Conservation (phyloP, 2,888 invertebrate species). For the Bombylius discolor region DNA sequence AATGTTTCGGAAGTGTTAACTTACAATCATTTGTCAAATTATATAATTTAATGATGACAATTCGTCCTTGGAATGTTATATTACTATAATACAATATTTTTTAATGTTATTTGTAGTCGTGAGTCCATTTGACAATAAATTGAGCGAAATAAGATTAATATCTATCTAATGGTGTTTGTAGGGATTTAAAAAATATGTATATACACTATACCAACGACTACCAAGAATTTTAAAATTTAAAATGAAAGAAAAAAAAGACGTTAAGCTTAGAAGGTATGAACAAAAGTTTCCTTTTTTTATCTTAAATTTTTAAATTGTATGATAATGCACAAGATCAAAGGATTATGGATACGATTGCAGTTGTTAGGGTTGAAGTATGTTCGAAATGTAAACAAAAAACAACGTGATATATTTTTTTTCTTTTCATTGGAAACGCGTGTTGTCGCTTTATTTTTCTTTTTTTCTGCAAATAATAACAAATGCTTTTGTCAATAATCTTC, state of each 20-base stretch:
- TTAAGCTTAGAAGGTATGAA: too few species aligned
- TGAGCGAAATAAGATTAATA: background rate
- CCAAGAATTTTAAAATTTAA: too few species aligned
- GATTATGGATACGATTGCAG: background rate
- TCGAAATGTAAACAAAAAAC: background rate
- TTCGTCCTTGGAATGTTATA: too few species aligned
- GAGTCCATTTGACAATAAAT: background rate
- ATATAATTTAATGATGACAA: background rate
- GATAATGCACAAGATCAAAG: background rate
- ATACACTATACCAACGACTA: too few species aligned
- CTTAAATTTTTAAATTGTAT: background rate
- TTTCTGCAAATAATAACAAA: background rate
- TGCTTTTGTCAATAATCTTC: background rate
- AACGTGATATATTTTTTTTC: background rate
- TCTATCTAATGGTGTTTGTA: too few species aligned
- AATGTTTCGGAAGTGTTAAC: conserved; percentile 6
- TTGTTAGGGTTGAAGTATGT: background rate
- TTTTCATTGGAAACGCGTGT: background rate
- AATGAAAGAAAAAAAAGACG: too few species aligned
- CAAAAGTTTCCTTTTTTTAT: too few species aligned
- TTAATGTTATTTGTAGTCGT: too few species aligned
- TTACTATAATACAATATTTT: too few species aligned
- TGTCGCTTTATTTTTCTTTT: background rate
- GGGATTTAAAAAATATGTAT: too few species aligned
- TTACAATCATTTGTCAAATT: conserved; percentile 3